These are phyloP conservation scores for Alexandromys fortis DNA, from an alignment of 2,113 vertebrate genomes.

Conservation along the genomic window DNA sequence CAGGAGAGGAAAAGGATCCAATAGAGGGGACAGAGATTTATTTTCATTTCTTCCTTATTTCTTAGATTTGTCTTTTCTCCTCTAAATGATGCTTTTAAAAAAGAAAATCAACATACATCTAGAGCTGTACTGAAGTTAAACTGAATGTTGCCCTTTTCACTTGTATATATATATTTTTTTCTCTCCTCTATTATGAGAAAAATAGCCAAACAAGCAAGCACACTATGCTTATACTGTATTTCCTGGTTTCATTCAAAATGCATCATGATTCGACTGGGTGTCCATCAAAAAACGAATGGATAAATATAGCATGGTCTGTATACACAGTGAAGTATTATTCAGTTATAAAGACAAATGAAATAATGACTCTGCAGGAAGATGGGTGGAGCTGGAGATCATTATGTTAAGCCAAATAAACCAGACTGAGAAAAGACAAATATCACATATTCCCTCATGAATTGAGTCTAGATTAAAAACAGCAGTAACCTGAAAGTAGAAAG, in stretches of 20 bases:
- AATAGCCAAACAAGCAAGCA: neutral
- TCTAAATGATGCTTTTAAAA: neutral
- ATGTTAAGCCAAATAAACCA: neutral
- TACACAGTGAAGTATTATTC: neutral
- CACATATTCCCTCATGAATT: neutral
- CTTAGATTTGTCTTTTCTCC: constrained; percentile 41
- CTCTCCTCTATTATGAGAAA: neutral
- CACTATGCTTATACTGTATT: neutral
- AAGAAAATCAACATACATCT: neutral
- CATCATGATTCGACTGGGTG: neutral
- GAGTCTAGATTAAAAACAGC: neutral
- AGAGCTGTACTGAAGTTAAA: constrained; percentile 20
- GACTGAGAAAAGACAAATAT: neutral
- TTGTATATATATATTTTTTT: neutral
- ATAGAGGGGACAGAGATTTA: neutral
- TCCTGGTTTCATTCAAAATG: constrained; percentile 19
- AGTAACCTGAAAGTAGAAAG: neutral
- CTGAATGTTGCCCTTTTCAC: neutral
- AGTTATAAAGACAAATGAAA: neutral
- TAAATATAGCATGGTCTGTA: neutral
- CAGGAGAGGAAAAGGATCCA: neutral
- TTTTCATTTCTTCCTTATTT: constrained; percentile 16
- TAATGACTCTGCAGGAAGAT: neutral
- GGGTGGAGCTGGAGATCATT: neutral
- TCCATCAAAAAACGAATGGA: neutral